These are phyloP conservation scores for Ptilodon capucinus DNA, from an alignment of 2,888 invertebrate species.

Conservation along the genomic window DNA sequence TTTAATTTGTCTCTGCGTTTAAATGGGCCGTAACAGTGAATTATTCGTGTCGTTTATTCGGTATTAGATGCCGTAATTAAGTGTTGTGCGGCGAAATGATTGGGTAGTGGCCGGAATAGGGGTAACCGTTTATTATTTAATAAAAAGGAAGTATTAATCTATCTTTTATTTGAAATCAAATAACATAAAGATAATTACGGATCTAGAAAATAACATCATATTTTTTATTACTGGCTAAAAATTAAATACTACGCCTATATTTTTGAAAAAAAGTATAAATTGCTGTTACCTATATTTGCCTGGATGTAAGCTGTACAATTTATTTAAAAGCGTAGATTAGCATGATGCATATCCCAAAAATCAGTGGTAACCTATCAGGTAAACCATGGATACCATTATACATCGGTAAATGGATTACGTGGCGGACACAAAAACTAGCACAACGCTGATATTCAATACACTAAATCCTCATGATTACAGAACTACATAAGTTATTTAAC, in stretches of 20 bases:
- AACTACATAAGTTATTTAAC: constrained; percentile 20
- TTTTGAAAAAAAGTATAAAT: no score
- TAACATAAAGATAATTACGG: no score
- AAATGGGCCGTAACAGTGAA: constrained; percentile 51
- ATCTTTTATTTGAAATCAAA: no score
- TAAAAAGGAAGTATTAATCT: no score
- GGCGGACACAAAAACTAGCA: constrained; percentile 44
- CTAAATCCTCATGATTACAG: constrained; percentile 42
- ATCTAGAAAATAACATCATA: no score
- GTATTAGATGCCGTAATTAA: constrained; percentile 38
- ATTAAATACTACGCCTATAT: no score
- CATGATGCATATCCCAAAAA: no score
- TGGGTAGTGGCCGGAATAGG: constrained; percentile 6
- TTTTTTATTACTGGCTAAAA: no score
- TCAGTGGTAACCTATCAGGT: neutral
- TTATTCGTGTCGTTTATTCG: constrained; percentile 51
- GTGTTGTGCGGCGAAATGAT: constrained; percentile 26
- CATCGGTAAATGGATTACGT: constrained; percentile 29
- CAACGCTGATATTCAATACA: constrained; percentile 50
- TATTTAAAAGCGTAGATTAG: no score
- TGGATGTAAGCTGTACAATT: neutral
- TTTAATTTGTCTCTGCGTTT: constrained; percentile 43
- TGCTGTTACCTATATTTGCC: no score
- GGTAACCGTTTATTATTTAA: neutral
- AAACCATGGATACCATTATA: neutral